Conservation (phyloP, 2,888 invertebrate genomes). For the Eupeodes latifasciatus region DNA sequence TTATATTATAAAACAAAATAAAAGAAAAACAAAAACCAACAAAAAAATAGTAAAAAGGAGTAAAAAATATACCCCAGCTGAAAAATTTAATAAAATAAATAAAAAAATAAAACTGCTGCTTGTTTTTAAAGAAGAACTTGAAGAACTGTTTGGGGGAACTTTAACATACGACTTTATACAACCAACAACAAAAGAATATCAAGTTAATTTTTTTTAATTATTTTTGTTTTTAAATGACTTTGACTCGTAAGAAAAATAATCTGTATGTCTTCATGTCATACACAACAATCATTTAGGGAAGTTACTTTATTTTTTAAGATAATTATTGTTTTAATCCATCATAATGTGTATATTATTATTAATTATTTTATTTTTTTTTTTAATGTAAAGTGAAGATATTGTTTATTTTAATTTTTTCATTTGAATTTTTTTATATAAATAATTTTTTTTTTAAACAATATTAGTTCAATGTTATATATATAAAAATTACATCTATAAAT, state of each 20-base stretch:
- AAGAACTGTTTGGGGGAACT: conserved; percentile 58
- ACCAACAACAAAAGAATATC: conserved; percentile 15
- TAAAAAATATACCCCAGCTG: conserved; percentile 70
- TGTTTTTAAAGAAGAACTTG: conserved; percentile 54
- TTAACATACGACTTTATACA: conserved; percentile 45
- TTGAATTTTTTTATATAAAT: conserved; percentile 49
- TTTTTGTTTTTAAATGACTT: neutral
- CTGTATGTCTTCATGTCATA: conserved; percentile 28
- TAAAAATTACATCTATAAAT: conserved; percentile 28
- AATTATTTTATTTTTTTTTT: conserved; percentile 28
- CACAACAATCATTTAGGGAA: conserved; percentile 46
- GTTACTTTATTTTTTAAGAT: conserved; percentile 62
- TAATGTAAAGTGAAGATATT: conserved; percentile 60
- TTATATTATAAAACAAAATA: conserved; percentile 43
- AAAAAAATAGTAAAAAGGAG: conserved; percentile 63
- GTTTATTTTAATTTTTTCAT: conserved; percentile 48
- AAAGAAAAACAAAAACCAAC: conserved; percentile 21
- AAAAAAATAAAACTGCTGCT: conserved; percentile 66
- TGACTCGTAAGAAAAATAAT: neutral
- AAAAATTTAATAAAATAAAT: conserved; percentile 74
- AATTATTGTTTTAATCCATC: conserved; percentile 57
- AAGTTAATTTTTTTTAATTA: conserved; percentile 43
- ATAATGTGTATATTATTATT: conserved; percentile 64
- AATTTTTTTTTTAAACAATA: conserved; percentile 38
- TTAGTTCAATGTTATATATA: conserved; percentile 72